Base-by-base conservation (phyloP, 2,113 vertebrate species). In the Heterocephalus glaber region DNA sequence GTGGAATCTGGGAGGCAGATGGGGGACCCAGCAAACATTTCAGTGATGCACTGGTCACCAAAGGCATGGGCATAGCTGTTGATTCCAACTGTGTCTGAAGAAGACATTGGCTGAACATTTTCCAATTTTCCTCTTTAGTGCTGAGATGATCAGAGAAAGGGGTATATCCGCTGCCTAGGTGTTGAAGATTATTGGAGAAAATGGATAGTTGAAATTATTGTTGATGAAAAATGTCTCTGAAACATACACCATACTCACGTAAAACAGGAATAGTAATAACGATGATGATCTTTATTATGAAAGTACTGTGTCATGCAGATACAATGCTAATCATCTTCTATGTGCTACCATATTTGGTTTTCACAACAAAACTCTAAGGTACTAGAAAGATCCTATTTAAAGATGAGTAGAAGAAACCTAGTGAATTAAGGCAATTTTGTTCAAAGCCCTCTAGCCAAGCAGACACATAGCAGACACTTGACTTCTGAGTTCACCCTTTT, bases 131-230 rank as follows among this genome's bases (percentile, higher is more conserved):
- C 38, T 95, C 24, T 30, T 68, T 35, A 35, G 60, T 16, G 5
- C 41, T 63, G 61, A 26, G 9, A 49, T 49, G 47, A 49, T 49
- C 82, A 28, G 22, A 82, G 30, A 49, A 92, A 93, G 33, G 24
- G 7, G 20, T 2, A 28, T 9, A 38, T 38, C 38, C 3, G 20
- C 41, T 38, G 19, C 52, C 49, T 54, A 1, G 20, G 66, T 84
- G 61, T 84, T 79, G 52, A 90, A 49, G 35, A 19, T 90, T 74
- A 65, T 58, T 81, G 63, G 58, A n/a, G 49, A 83, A 95, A 92
- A 92, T 86, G 63, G 20, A 5, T 86, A 35, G 49, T 92, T 82
- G 82, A 81, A 65, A 81, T 17, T 30, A 5, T 82, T 38, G 1
- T 52, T 16, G 63, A 63, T 61, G 41, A 91, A 95, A 93, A 81